Conservation (phyloP, 2,888 invertebrate species). For the Tryphoninae sp. region DNA sequence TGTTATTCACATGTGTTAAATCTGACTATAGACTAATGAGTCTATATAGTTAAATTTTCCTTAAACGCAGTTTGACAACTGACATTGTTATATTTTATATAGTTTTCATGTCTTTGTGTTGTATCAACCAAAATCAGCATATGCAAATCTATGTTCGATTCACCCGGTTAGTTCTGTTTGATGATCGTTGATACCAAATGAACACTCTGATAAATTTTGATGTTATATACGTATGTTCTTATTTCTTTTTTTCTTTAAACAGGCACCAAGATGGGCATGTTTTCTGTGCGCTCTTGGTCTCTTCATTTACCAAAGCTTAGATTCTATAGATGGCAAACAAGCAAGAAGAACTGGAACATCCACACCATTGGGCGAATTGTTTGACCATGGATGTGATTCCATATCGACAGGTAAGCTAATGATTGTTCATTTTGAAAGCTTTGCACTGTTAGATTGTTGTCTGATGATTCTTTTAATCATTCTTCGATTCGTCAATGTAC, state of each 20-base stretch:
- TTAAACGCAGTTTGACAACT: background rate
- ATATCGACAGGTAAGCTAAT: slow-evolving; percentile 89
- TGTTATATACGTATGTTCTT: slow-evolving; percentile 24
- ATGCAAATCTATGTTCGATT: background rate
- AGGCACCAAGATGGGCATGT: slow-evolving; percentile 96
- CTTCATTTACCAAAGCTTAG: slow-evolving; percentile 98
- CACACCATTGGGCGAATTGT: slow-evolving; percentile 97
- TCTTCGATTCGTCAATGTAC: no score
- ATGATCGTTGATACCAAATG: background rate
- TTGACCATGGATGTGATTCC: slow-evolving; percentile 99
- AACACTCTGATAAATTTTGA: background rate
- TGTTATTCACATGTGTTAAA: no score
- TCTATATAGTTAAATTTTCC: background rate
- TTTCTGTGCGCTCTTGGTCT: slow-evolving; percentile 95
- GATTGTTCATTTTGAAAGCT: background rate
- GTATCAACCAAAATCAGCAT: background rate
- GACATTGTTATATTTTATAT: background rate
- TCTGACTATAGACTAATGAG: no score
- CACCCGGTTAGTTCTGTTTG: background rate
- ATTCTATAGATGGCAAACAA: slow-evolving; percentile 99
- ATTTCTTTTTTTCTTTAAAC: slow-evolving; percentile 64
- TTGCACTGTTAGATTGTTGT: no score
- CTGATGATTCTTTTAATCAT: no score
- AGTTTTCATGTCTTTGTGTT: background rate
- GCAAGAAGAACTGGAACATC: slow-evolving; percentile 96